Conservation (phyloP, 30 jellyfish, hydroid and myxozoan genomes). For the Aurelia aurita region DNA sequence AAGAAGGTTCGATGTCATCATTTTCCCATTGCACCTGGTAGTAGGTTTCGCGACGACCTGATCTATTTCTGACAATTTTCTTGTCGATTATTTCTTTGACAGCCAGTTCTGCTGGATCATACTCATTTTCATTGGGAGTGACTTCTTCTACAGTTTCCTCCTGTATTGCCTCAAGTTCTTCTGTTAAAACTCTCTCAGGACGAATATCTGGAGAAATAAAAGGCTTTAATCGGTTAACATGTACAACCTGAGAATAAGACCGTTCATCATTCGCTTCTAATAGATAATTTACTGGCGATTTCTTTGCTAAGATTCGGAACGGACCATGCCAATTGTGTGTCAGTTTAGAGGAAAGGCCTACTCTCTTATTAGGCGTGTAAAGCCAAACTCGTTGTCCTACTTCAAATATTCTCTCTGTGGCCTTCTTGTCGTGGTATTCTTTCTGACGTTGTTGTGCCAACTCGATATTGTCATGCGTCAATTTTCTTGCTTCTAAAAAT, state of each 20-base stretch:
- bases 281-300: constrained; percentile 55
- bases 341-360: constrained; percentile 51
- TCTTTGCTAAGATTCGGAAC: constrained; percentile 49
- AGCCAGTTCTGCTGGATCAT: constrained; percentile 23
- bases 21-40: constrained; percentile 24
- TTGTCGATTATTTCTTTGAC: constrained; percentile 4
- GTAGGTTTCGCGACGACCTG: constrained; percentile 4
- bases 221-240: constrained; percentile 45
- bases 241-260: constrained; percentile 31
- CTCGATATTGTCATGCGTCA: too few species aligned
- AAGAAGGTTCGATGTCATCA: constrained; percentile 26
- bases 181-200: neutral
- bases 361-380: constrained; percentile 45
- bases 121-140: neutral
- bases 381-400: constrained; percentile 74
- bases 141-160: too few species aligned
- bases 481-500: too few species aligned
- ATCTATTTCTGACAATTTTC: constrained; percentile 8
- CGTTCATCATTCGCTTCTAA: constrained; percentile 49
- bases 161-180: neutral
- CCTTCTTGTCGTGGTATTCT: too few species aligned
- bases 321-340: constrained; percentile 76
- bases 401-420: too few species aligned
- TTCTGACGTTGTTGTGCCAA: too few species aligned
- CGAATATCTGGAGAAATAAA: constrained; percentile 22